Conservation (phyloP, 92 coral and sea anemone species). For the Phenganax subtilis region DNA sequence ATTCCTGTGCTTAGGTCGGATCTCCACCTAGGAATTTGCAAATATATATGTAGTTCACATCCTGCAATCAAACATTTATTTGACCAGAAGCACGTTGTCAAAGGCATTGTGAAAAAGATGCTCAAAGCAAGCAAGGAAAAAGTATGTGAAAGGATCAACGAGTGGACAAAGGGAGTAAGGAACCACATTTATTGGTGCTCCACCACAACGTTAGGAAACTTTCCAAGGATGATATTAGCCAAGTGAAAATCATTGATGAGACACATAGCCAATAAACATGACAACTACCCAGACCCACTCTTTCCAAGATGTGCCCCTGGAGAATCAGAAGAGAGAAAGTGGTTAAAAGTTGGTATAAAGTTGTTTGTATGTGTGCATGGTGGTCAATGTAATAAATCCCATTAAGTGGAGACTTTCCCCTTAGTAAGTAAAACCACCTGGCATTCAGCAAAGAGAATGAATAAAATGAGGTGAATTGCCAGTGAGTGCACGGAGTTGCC, state of each 20-base stretch:
- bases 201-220: constrained; percentile 34
- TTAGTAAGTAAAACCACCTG: too few species aligned
- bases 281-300: constrained; percentile 34
- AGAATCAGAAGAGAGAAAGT: constrained; percentile 32
- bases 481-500: too few species aligned
- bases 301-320: constrained; percentile 37
- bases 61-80: too few species aligned
- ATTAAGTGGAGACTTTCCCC: too few species aligned
- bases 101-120: constrained; percentile 38
- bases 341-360: constrained; percentile 38
- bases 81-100: constrained; percentile 36
- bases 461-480: too few species aligned
- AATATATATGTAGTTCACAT: constrained; percentile 11
- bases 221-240: constrained; percentile 38
- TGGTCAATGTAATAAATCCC: too few species aligned
- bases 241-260: constrained; percentile 49
- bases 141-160: constrained; percentile 36
- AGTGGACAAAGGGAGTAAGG: constrained; percentile 37
- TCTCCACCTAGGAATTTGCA: constrained; percentile 33
- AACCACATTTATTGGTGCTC: constrained; percentile 42
- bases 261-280: constrained; percentile 42
- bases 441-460: too few species aligned
- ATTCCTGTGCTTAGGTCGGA: constrained; percentile 31
- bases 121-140: constrained; percentile 39
- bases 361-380: background rate